Evolutionary conservation across 2,113 vertebrate species (phyloP).

Genomic region (Condylura cristata): DNA sequence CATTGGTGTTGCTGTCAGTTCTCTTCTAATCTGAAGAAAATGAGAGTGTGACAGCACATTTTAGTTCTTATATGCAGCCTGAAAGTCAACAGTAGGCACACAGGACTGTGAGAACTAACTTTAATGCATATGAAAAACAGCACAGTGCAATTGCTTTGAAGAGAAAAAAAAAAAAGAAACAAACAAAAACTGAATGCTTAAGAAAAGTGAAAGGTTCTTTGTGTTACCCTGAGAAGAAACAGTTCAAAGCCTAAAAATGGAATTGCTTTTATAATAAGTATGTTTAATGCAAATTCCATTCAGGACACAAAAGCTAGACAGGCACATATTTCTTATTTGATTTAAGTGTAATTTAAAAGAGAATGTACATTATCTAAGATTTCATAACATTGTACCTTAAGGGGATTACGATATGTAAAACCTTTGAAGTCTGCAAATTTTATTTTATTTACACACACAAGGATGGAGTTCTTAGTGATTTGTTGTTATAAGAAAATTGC

Average conservation of each 20-base stretch:
- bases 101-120: not conserved
- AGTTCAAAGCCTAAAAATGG: conserved; percentile 41
- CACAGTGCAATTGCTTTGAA: not conserved
- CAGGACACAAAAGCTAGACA: conserved; percentile 34
- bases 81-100: conserved; percentile 18
- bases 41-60: not conserved
- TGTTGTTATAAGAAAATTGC: conserved; percentile 67
- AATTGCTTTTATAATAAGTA: conserved; percentile 52
- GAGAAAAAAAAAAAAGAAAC: not conserved
- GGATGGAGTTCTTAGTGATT: conserved; percentile 64
- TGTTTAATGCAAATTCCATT: conserved; percentile 67
- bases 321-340: conserved; percentile 46
- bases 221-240: conserved; percentile 9
- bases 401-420: conserved; percentile 61
- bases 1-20: not conserved
- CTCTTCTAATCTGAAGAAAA: conserved; percentile 14
- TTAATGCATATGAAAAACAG: not conserved
- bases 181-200: not conserved
- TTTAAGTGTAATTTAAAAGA: conserved; percentile 62
- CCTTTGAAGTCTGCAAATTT: conserved; percentile 66
- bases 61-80: not conserved
- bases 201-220: conserved; percentile 40
- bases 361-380: conserved; percentile 50
- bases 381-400: conserved; percentile 60
- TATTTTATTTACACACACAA: conserved; percentile 66